Conservation (phyloP, 2,113 vertebrate genomes). For the Zapornia atra region DNA sequence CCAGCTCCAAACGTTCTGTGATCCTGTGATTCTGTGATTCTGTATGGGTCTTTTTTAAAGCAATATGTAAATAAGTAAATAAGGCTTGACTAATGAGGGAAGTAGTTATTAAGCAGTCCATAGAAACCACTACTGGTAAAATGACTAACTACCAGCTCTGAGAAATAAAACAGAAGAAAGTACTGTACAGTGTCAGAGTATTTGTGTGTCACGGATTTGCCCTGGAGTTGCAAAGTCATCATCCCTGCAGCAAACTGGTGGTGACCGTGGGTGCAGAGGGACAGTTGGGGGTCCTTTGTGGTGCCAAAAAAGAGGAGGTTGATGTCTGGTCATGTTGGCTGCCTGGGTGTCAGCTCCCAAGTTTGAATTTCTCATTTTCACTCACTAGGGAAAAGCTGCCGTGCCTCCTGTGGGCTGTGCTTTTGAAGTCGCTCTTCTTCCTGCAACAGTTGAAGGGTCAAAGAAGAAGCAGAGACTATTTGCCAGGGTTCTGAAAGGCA, state of each 20-base stretch:
- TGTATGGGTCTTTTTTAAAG: background rate
- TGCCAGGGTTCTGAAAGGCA: background rate
- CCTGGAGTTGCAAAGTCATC: background rate
- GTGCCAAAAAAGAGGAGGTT: rapidly evolving
- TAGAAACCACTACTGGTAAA: background rate
- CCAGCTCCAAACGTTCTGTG: too few relatives aligned
- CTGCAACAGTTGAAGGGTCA: background rate
- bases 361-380: background rate
- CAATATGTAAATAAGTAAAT: background rate
- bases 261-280: background rate
- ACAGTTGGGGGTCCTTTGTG: rapidly evolving
- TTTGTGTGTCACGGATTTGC: background rate
- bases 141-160: background rate
- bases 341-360: background rate
- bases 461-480: background rate
- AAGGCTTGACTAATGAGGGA: background rate
- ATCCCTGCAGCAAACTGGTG: background rate
- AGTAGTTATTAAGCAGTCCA: background rate
- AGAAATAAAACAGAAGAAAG: background rate
- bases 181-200: background rate
- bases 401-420: background rate
- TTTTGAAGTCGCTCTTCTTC: background rate
- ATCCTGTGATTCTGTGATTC: background rate
- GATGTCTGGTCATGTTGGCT: background rate
- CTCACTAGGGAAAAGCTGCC: background rate